phyloP scores from a whole-genome alignment of 2,113 vertebrate genomes.

The Ceuthmochares aereus region DNA sequence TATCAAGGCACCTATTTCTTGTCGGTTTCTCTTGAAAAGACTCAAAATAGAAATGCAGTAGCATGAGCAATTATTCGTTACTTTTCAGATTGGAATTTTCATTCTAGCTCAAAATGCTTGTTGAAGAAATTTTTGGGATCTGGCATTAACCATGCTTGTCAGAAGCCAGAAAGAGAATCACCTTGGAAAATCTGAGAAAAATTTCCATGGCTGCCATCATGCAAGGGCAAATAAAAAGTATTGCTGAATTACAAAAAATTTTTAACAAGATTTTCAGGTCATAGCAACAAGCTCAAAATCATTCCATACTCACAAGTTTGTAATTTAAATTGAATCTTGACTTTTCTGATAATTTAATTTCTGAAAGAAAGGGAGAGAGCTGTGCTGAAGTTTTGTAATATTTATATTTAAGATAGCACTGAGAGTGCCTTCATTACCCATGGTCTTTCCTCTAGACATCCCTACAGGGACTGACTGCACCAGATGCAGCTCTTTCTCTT shows the following conservation, averaged over 20 bases:
- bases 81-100: background rate
- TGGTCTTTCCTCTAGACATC: background rate
- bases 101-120: background rate
- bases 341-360: background rate
- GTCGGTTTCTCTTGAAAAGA: background rate
- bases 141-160: background rate
- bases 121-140: background rate
- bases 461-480: too few species aligned
- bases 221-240: background rate
- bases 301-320: background rate
- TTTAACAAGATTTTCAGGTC: background rate
- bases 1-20: background rate
- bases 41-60: background rate
- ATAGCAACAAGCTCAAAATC: background rate
- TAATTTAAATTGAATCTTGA: background rate
- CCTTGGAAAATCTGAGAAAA: conserved; percentile 36
- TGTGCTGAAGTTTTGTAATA: background rate
- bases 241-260: background rate
- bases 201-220: background rate
- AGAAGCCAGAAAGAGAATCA: conserved; percentile 42
- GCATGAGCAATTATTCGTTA: background rate
- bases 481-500: background rate
- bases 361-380: background rate
- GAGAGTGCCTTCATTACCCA: background rate
- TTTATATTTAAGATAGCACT: background rate